Base-by-base conservation (phyloP, 2,113 vertebrate genomes). In the Corvus hawaiiensis region DNA sequence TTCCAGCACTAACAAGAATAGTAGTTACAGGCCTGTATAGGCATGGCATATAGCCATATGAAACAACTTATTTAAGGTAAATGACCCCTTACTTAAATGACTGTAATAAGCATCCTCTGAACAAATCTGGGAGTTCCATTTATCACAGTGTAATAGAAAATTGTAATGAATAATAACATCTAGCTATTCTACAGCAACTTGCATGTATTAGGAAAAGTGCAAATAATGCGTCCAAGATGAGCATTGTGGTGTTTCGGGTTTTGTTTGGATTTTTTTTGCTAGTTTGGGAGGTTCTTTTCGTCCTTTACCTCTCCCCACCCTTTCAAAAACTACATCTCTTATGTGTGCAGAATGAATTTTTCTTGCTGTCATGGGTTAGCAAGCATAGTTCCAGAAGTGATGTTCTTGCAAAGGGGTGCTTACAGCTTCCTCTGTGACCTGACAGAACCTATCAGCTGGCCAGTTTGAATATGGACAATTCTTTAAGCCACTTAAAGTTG, bases 1-100 rank as follows among this genome's bases (percentile, higher is more conserved):
- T 97, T 97, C 97, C 95, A 97, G 97, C 80, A 96, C 97, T 98
- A 96, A 95, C 91, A 98, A 98, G 97, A 98, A 97, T 90, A 92
- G 97, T 94, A 85, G 97, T 98, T 97, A 98, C 98, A 98, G 98
- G 94, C 73, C 96, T 94, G 74, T 98, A 97, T 98, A 98, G 98
- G 97, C 96, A 4, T 66, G 75, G 55, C 21, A 18, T 33, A 23
- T 2, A 86, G 98, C 98, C 98, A 96, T 98, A 97, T 98, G 98
- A 98, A 99, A 99, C 98, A 99, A 98, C 98, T 98, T 98, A 98
- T 98, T 99, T 98, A 98, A 99, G 98, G 98, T 98, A 99, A 99
- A 99, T 98, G 98, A 99, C 97, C 98, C 98, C 98, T 98, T 98
- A 98, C 98, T 99, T 98, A 99, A 99, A 98, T 98, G 98, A 97